Conservation (phyloP, 2,113 vertebrate species). For the Pseudonaja textilis region DNA sequence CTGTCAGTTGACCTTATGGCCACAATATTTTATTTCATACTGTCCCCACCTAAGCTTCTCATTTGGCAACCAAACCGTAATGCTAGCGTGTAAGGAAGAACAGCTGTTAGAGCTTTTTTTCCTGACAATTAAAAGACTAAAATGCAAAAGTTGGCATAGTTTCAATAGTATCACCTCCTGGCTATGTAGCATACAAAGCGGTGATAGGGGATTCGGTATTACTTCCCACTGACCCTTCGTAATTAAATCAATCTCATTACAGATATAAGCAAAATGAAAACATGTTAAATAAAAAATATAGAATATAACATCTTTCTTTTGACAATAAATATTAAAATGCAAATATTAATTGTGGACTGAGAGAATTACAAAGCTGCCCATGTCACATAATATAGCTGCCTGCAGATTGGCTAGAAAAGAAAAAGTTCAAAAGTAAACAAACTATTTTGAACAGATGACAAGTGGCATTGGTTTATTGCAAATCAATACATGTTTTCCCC, state of each 20-base stretch:
- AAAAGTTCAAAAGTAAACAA: background rate
- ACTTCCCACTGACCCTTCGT: background rate
- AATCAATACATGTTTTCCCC: background rate
- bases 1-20: background rate
- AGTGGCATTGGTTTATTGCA: background rate
- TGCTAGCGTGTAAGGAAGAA: background rate
- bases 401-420: background rate
- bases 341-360: background rate
- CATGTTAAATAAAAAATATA: background rate
- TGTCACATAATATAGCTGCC: background rate
- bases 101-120: background rate
- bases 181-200: background rate
- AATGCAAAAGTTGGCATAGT: background rate
- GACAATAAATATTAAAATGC: background rate
- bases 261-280: background rate
- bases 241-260: background rate
- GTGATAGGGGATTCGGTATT: background rate
- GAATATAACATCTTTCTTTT: background rate
- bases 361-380: background rate
- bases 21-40: background rate
- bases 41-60: background rate
- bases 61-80: background rate
- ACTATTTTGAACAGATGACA: background rate
- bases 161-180: background rate
- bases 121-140: background rate